These are phyloP conservation scores for Lepidocyrtoides sp. DNA, from an alignment of 2,888 invertebrate genomes.

Conservation along the genomic window DNA sequence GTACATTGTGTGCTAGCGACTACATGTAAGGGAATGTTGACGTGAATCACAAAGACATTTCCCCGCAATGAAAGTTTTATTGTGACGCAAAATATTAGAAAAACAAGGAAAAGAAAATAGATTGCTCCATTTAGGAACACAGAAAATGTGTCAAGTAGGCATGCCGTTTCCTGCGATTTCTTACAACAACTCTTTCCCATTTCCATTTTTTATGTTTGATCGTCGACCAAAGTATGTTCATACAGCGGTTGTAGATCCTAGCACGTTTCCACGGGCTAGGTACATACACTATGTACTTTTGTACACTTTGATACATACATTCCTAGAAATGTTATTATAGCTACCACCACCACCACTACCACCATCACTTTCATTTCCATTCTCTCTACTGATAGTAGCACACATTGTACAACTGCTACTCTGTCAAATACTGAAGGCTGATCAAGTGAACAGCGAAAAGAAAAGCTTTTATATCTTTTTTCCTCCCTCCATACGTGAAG, in stretches of 20 bases:
- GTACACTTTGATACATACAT: not conserved
- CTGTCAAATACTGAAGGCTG: conserved; percentile 67
- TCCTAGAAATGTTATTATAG: not conserved
- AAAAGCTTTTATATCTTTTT: conserved; percentile 59
- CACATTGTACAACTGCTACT: conserved; percentile 14
- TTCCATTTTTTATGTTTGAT: conserved; percentile 68
- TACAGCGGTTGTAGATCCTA: not conserved
- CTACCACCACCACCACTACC: not conserved
- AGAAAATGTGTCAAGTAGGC: conserved; percentile 76
- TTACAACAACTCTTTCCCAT: conserved; percentile 67
- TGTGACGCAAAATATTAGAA: conserved; percentile 67
- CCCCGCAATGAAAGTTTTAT: conserved; percentile 55
- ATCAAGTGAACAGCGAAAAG: conserved; percentile 60
- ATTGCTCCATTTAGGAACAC: conserved; percentile 72
- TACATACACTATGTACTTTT: not conserved
- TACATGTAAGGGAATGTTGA: conserved; percentile 6
- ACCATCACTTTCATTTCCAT: conserved; percentile 25
- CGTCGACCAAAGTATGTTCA: conserved; percentile 13
- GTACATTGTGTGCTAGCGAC: conserved; percentile 5
- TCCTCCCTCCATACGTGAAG: not conserved
- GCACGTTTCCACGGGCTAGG: not conserved
- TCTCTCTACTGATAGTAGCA: not conserved
- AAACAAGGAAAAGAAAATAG: conserved; percentile 64
- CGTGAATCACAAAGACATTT: conserved; percentile 65
- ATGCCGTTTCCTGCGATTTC: conserved; percentile 56